Percentiles rank a stretch among this genome's conserved stretches.
Conservation (phyloP, 2,888 invertebrate genomes). For the Atherix ibis region DNA sequence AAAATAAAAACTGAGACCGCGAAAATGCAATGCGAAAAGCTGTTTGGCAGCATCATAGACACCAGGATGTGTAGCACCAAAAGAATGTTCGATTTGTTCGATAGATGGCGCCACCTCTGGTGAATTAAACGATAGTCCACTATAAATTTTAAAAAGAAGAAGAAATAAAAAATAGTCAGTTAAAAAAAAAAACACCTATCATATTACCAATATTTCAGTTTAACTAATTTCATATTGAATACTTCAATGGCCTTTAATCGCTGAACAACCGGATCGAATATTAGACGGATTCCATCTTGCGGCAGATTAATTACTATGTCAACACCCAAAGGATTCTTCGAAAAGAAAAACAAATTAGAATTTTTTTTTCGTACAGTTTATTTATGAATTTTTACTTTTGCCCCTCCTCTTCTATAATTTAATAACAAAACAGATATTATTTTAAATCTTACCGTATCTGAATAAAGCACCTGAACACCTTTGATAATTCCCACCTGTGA, state of each 20-base stretch:
- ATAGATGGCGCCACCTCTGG: constrained; percentile 92
- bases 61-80: constrained; percentile 97
- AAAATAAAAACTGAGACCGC: constrained; percentile 94
- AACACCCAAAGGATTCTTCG: constrained; percentile 83
- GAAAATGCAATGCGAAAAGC: constrained; percentile 88
- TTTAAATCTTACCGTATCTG: constrained; percentile 60
- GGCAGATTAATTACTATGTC: constrained; percentile 94
- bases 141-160: too few species aligned
- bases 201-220: constrained; percentile 83
- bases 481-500: constrained; percentile 89
- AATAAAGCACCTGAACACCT: constrained; percentile 92
- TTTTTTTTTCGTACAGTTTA: too few species aligned
- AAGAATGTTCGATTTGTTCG: constrained; percentile 96
- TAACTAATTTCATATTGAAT: constrained; percentile 91
- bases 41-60: constrained; percentile 93
- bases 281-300: constrained; percentile 88
- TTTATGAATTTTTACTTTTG: too few species aligned
- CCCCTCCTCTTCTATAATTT: too few species aligned
- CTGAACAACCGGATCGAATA: constrained; percentile 91
- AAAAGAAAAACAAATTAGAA: constrained; percentile 18
- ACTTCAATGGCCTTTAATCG: constrained; percentile 95
- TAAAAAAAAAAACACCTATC: constrained; percentile 2
- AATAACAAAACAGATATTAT: constrained; percentile 4
- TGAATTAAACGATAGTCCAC: constrained; percentile 75
- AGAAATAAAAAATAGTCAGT: constrained; percentile 1